Evolutionary conservation across 2,113 vertebrate genomes (phyloP).

Genomic region (Oriolus oriolus): DNA sequence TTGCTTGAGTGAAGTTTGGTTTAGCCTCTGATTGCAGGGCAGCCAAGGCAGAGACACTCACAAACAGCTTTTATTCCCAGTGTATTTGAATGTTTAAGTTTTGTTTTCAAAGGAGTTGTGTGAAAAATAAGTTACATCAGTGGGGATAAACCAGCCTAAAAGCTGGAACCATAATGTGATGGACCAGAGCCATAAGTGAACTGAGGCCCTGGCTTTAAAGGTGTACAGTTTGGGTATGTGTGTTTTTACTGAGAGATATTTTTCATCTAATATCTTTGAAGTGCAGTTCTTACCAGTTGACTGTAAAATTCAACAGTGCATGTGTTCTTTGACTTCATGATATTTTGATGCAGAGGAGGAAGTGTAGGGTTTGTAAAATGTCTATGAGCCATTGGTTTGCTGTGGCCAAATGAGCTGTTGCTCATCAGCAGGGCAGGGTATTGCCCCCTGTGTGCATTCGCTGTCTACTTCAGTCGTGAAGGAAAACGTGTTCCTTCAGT

Average conservation of each 20-base stretch:
- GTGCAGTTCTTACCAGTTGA: rapidly evolving
- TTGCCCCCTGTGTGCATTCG: background rate
- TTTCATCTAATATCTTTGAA: background rate
- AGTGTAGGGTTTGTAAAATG: background rate
- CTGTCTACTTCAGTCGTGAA: background rate
- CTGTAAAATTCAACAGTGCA: background rate
- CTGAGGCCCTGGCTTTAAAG: background rate
- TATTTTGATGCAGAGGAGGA: background rate
- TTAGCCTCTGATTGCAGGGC: too few species aligned
- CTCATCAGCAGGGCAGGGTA: background rate
- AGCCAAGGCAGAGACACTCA: too few species aligned
- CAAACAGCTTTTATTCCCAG: background rate
- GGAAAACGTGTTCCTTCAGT: background rate
- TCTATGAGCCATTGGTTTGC: background rate
- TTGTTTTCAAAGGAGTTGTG: background rate
- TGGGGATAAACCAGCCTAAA: background rate
- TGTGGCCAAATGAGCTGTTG: background rate
- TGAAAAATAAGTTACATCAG: background rate
- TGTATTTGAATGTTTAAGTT: background rate
- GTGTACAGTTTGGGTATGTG: background rate
- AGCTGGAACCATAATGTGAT: background rate
- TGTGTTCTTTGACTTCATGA: background rate
- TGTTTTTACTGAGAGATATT: background rate
- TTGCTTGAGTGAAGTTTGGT: too few species aligned
- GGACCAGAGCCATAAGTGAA: background rate